Evolutionary conservation across 2,113 vertebrate species (phyloP), one percentile per base, ranked within the genome.

Genomic region (Mystacornis crossleyi): DNA sequence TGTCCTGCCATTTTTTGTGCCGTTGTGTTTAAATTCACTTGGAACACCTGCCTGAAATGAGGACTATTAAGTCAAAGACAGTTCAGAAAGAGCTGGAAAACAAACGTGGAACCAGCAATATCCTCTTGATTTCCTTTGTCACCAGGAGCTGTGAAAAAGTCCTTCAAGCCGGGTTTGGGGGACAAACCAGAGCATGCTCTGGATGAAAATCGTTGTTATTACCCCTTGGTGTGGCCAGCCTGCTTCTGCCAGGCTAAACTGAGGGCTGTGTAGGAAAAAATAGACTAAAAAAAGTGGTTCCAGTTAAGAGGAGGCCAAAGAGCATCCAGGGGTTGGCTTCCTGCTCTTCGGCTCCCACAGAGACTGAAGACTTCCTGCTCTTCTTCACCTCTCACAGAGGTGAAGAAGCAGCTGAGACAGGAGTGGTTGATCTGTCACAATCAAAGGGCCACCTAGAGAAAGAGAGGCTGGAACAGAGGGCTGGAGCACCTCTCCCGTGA

Each of bases 61-160:
- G 57, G 75, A 24, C 7, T 14, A 51, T 2, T 6, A 47, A 72
- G 13, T 9, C n/a, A 64, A 21, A 13, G 28, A 38, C 7, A 9
- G 16, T n/a, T 28, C 45, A 48, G 51, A 36, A 81, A 40, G 47
- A 18, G 17, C 0, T 28, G 19, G 28, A 81, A 69, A 4, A 3
- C 3, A 12, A 14, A 5, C 8, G 29, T 83, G 5, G 5, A 54
- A 24, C 21, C 18, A 86, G 10, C n/a, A 51, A 18, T 18, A 6
- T 16, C 8, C 6, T 67, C 48, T 31, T 51, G 8, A 29, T 50
- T 62, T 42, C 33, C 18, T 71, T 58, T 0, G 0, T 20, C 75
- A 58, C 6, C 29, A 58, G 31, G 25, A 71, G 33, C 3, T 58
- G 24, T 34, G 71, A 16, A 57, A 81, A 73, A 70, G 14, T 16